A percentile compares a stretch with the other conserved stretches of the same genome.
Evolutionary conservation across 2,113 vertebrate species (phyloP).

Genomic region (Ptyas mucosa): DNA sequence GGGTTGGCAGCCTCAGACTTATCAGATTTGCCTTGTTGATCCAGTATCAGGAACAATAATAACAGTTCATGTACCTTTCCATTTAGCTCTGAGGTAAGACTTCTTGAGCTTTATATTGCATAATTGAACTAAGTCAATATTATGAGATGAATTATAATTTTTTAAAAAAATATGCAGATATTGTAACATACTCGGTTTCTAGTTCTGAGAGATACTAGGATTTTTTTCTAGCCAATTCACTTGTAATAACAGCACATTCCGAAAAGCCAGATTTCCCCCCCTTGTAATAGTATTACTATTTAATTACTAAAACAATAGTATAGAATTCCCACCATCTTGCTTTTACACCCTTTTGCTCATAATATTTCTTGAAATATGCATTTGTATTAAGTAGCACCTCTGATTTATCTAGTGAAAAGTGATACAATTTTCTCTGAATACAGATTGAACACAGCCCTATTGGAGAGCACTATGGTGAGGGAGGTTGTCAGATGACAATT

Average conservation of each 20-base stretch:
- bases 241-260: not conserved
- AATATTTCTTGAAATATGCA: not conserved
- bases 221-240: not conserved
- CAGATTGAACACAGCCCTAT: not conserved
- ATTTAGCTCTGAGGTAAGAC: constrained; percentile 89
- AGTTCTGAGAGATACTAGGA: not conserved
- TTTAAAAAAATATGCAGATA: not conserved
- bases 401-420: not conserved
- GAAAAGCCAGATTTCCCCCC: not conserved
- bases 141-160: not conserved
- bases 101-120: fast-evolving
- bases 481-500: not conserved
- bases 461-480: not conserved
- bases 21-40: constrained; percentile 94
- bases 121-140: not conserved
- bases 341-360: not conserved
- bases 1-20: constrained; percentile 93
- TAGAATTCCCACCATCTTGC: not conserved
- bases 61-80: constrained; percentile 89
- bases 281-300: not conserved
- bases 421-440: not conserved
- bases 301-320: not conserved
- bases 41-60: constrained; percentile 82
- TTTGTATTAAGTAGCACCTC: not conserved
- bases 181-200: not conserved